Conservation (phyloP, 1,140 invertebrate genomes). For the Phthorimaea operculella region DNA sequence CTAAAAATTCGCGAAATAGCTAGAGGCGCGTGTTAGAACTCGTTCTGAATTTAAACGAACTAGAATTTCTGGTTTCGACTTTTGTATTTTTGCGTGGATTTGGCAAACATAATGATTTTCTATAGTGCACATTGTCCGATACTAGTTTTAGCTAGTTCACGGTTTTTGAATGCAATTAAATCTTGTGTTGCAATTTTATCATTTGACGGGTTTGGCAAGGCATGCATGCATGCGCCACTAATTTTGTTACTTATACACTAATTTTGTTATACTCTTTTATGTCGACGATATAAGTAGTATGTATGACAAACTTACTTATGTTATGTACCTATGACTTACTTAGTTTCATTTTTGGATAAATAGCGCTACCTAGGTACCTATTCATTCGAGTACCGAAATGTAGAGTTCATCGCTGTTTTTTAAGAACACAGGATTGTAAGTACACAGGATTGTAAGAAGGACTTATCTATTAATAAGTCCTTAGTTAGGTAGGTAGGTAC, state of each 20-base stretch:
- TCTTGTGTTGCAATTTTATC: background rate
- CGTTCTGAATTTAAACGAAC: conserved; percentile 30
- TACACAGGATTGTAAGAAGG: too few species aligned
- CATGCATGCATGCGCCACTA: background rate
- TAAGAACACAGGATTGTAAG: too few species aligned
- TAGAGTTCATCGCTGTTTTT: too few species aligned
- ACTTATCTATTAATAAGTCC: too few species aligned
- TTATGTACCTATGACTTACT: too few species aligned
- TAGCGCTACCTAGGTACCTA: too few species aligned
- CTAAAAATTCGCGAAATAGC: conserved; percentile 40
- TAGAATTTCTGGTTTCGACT: conserved; percentile 43
- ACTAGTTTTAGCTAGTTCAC: conserved; percentile 39
- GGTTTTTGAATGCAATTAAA: conserved; percentile 29
- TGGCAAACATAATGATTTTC: conserved; percentile 47
- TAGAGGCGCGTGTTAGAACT: conserved; percentile 44
- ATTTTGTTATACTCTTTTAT: too few species aligned
- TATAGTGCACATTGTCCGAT: conserved; percentile 28
- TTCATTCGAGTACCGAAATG: too few species aligned
- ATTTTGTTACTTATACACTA: background rate
- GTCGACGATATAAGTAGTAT: too few species aligned
- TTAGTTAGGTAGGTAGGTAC: too few species aligned
- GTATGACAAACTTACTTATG: too few species aligned
- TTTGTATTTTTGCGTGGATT: conserved; percentile 32
- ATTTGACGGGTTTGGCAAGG: background rate
- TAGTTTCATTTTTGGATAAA: too few species aligned